phyloP scores from a whole-genome alignment of 2,113 vertebrate species.

The Gymnogyps californianus region DNA sequence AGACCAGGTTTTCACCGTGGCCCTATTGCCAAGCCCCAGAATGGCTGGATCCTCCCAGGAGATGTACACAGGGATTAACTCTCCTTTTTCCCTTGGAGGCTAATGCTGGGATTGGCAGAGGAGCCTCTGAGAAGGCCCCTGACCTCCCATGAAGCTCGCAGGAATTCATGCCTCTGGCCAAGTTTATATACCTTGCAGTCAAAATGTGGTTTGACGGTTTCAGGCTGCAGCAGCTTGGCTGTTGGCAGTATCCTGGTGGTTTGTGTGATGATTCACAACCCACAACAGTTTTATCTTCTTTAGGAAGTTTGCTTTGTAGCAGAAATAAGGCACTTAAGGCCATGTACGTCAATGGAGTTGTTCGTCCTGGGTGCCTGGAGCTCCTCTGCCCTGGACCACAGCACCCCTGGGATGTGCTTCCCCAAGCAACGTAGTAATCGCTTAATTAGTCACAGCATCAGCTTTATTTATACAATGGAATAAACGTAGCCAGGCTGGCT shows the following conservation, averaged over 20 bases:
- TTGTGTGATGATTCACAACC: constrained; percentile 5
- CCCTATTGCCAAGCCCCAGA: neutral
- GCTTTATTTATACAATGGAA: neutral
- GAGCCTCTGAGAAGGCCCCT: neutral
- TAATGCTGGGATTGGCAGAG: neutral
- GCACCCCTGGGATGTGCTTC: neutral
- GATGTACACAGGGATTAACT: neutral
- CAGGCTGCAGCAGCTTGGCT: neutral
- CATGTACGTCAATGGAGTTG: neutral
- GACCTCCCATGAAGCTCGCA: neutral
- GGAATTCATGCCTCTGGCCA: neutral
- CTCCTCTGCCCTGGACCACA: neutral
- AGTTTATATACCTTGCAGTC: constrained; percentile 12
- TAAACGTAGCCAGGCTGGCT: neutral
- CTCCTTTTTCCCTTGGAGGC: neutral
- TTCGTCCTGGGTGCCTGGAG: constrained; percentile 25
- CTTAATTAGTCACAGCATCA: neutral
- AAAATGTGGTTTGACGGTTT: neutral
- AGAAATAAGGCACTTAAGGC: neutral
- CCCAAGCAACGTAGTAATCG: neutral
- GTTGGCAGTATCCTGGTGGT: neutral
- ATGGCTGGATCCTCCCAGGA: neutral
- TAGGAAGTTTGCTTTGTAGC: neutral
- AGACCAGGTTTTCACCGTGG: neutral
- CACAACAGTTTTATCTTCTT: neutral